Base-by-base conservation (phyloP, 2,888 invertebrate species). In the Cephalotes varians region DNA sequence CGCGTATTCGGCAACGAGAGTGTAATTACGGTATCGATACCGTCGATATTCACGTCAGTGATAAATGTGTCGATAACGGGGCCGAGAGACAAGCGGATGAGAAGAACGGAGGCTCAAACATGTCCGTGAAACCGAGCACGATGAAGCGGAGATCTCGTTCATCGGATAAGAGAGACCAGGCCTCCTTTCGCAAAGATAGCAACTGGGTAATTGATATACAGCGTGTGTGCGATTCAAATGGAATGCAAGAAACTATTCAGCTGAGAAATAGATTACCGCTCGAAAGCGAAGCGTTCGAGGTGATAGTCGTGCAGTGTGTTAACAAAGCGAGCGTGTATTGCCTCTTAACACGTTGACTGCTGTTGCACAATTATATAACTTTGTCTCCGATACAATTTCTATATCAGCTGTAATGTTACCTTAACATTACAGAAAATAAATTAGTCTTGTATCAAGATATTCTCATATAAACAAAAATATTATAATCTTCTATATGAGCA, bases 31-130 rank as follows among this genome's bases (percentile, higher is more conserved):
- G 21, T 21, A 85, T 88, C 88, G 81, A 86, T 86, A 82, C 34
- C 40, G 44, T n/a, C 12, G 84, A 64, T 87, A 81, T 89, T 85
- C 89, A 88, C 84, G 82, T 81, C 80, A 28, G 28, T 76, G 88
- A 89, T 89, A 87, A 87, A 84, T 82, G 83, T 86, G 86, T 85
- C 87, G 88, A 87, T 88, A 85, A 87, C 82, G 71, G 25, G 81
- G 72, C 65, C 81, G 62, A 18, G 40, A 21, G 81, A 81, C 69
- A 84, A 76, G 81, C 25, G 86, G 74, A 72, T 54, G 77, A 10
- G 40, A n/a, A 65, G 76, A 65, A 37, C 9, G 69, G 44, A 56
- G 58, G 74, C 21, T 71, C 71, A 51, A 79, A 56, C 72, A 69
- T 71, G 54, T 21, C 77, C 71, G 77, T 31, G 72, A 79, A 79